Evolutionary conservation across 2,797 vertebrate species (phyloP).

Genomic region (Saguinus oedipus): DNA sequence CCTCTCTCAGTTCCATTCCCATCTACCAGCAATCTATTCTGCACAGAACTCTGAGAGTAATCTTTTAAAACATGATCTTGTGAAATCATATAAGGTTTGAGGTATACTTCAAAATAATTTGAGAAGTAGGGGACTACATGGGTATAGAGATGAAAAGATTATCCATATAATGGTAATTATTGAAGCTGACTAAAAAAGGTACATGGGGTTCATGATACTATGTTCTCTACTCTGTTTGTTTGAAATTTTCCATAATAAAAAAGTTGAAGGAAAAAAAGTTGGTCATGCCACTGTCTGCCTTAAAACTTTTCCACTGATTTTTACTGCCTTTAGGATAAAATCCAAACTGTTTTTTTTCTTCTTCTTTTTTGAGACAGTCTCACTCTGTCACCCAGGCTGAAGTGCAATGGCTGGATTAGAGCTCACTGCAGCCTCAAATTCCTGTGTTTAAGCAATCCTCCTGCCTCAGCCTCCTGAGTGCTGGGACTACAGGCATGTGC

Average conservation of each 20-base stretch:
- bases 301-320: slow-evolving; percentile 31
- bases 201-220: not conserved
- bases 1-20: not conserved
- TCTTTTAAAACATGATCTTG: not conserved
- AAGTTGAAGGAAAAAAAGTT: not conserved
- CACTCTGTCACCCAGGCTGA: not conserved
- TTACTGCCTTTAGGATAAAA: slow-evolving; percentile 18
- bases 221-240: slow-evolving; percentile 50
- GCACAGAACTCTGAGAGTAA: not conserved
- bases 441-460: not conserved
- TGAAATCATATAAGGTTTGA: not conserved
- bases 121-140: not conserved
- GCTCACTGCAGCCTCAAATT: not conserved
- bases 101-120: slow-evolving; percentile 10
- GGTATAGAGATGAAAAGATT: not conserved
- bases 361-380: not conserved
- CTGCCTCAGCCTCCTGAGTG: not conserved
- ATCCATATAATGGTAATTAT: not conserved
- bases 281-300: not conserved
- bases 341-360: not conserved
- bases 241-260: slow-evolving; percentile 59
- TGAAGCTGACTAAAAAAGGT: not conserved
- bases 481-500: not conserved
- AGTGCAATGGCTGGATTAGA: not conserved
- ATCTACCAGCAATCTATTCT: not conserved